Base-by-base conservation (phyloP, 2,113 vertebrate genomes). In the Siniperca knerii region DNA sequence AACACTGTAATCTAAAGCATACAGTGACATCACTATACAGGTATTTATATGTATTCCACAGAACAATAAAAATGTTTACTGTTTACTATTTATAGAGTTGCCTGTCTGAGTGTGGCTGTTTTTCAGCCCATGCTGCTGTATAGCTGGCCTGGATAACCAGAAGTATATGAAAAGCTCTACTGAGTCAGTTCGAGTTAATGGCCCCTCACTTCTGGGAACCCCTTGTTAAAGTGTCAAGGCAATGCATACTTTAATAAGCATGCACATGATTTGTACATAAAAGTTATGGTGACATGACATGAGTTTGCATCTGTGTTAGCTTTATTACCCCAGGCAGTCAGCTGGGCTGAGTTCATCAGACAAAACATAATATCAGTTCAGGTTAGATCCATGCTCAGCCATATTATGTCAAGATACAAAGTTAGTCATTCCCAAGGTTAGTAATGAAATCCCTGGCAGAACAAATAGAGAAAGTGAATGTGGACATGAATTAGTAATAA, bases 11-110 rank as follows among this genome's bases (percentile, higher is more conserved):
- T 71, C 37, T 50, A 65, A 84, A 87, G 71, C 62, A 90, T 16
- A 76, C 9, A 71, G 78, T 91, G 84, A 90, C 88, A 93, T 92
- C 88, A 91, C 78, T 35, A 57, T 64, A 46, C 44, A 86, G 74
- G 50, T 89, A 90, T 88, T 80, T 85, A 65, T 89, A 82, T 84
- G 76, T 73, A 89, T 89, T 65, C 84, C 85, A 66, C 12, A 85
- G 81, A 86, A 74, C 69, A 69, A 81, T 88, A 86, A 87, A 92
- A 85, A 90, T 82, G 82, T 87, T 89, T 76, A 87, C 81, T 60
- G 79, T 87, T 87, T 37, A 82, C 85, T 93, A 93, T 93, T 90
- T 85, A 87, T 92, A 92, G 82, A 70, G 42, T 50, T 75, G 71
- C 52, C 77, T 75, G 52, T 76, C n/a, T 66, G 55, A 73, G 64